Conservation (phyloP, 2,113 vertebrate species). For the Thymallus thymallus region DNA sequence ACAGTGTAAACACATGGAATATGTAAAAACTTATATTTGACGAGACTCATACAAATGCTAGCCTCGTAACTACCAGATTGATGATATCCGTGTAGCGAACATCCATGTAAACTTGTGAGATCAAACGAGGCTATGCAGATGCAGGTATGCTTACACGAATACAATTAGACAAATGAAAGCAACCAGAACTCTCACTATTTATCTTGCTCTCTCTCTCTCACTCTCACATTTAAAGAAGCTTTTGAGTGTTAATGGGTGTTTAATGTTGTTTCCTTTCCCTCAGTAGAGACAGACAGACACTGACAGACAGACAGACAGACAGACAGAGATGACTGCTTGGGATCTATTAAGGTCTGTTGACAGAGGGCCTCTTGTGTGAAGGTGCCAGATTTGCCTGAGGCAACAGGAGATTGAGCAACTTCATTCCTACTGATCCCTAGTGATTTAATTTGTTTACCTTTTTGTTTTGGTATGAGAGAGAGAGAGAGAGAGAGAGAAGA, state of each 20-base stretch:
- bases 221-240: too few relatives aligned
- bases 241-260: too few relatives aligned
- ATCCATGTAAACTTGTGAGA: too few relatives aligned
- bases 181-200: too few relatives aligned
- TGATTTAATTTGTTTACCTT: constrained; percentile 41
- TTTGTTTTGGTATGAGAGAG: constrained; percentile 22
- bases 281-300: neutral
- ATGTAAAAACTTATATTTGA: neutral
- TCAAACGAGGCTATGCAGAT: neutral
- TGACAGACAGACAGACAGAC: neutral
- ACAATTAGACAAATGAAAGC: neutral
- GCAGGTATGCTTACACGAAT: too few relatives aligned
- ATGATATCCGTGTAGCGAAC: too few relatives aligned
- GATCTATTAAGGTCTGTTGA: constrained; percentile 46
- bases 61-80: too few relatives aligned
- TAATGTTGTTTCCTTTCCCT: too few relatives aligned
- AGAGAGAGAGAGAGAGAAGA: neutral
- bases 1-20: neutral
- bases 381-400: constrained; percentile 48
- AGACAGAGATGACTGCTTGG: constrained; percentile 2
- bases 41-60: too few relatives aligned
- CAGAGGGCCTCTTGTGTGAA: constrained; percentile 41
- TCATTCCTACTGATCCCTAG: constrained; percentile 24
- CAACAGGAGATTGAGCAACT: constrained; percentile 18
- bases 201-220: too few relatives aligned